Conservation (phyloP, 2,888 invertebrate genomes). For the Serripes groenlandicus region DNA sequence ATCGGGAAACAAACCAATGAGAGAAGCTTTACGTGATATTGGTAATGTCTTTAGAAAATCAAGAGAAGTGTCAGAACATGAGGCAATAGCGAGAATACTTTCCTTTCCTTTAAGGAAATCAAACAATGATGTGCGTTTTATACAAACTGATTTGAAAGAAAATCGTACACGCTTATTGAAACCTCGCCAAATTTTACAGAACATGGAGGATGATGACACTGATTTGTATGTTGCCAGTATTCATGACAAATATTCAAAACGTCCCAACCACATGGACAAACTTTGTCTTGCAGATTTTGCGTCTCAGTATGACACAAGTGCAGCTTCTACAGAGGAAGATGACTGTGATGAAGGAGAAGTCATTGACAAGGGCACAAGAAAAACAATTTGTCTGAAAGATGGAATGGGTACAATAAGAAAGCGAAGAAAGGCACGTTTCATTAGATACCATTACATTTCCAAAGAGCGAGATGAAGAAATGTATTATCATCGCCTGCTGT, state of each 20-base stretch:
- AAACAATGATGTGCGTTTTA: constrained; percentile 33
- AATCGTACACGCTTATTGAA: constrained; percentile 49
- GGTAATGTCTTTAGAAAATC: constrained; percentile 52
- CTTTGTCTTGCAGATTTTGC: constrained; percentile 23
- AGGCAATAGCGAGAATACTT: constrained; percentile 51
- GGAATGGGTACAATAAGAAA: constrained; percentile 36
- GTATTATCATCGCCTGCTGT: constrained; percentile 38
- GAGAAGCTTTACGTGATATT: constrained; percentile 27
- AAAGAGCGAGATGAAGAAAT: constrained; percentile 33
- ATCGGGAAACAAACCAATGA: constrained; percentile 18
- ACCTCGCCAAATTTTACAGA: constrained; percentile 39
- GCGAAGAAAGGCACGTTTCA: constrained; percentile 18
- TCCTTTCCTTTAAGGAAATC: constrained; percentile 42
- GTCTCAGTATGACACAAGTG: not conserved
- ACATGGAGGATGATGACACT: constrained; percentile 53
- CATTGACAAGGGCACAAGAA: constrained; percentile 4
- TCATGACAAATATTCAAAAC: constrained; percentile 18
- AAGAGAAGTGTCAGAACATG: constrained; percentile 54
- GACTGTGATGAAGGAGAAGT: constrained; percentile 6
- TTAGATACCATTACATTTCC: constrained; percentile 46
- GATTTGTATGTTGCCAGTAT: constrained; percentile 15
- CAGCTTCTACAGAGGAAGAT: not conserved
- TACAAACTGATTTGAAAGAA: constrained; percentile 49
- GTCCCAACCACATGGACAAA: constrained; percentile 3
- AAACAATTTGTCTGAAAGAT: constrained; percentile 33